Evolutionary conservation across 2,888 invertebrate genomes (phyloP).

Genomic region (Leptarthrus brevirostris): DNA sequence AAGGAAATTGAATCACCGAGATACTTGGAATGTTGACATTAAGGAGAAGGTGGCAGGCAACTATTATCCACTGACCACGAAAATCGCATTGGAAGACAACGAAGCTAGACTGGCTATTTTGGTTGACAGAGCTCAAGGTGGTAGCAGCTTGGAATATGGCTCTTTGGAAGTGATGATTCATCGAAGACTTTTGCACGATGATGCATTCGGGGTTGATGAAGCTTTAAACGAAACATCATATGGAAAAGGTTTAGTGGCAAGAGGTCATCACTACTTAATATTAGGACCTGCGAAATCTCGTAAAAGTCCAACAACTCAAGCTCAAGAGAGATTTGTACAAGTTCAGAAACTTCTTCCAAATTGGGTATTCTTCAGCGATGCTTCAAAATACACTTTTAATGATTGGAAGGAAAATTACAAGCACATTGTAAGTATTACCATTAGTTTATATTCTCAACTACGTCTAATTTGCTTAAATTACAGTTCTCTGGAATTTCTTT

Average conservation of each 20-base stretch:
- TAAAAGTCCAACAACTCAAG: slow-evolving; percentile 58
- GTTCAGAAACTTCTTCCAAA: slow-evolving; percentile 72
- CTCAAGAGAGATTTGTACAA: slow-evolving; percentile 68
- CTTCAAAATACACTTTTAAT: slow-evolving; percentile 68
- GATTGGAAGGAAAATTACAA: slow-evolving; percentile 68
- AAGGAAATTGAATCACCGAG: slow-evolving; percentile 76
- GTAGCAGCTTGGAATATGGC: slow-evolving; percentile 79
- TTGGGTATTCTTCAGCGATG: slow-evolving; percentile 73
- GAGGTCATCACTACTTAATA: slow-evolving; percentile 75
- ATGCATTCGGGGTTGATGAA: slow-evolving; percentile 93
- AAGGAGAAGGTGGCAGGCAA: slow-evolving; percentile 84
- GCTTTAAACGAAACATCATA: slow-evolving; percentile 84
- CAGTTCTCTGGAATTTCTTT: neutral
- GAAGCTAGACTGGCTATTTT: slow-evolving; percentile 66
- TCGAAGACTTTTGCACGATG: slow-evolving; percentile 84
- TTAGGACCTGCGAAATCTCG: slow-evolving; percentile 61
- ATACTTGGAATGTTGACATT: slow-evolving; percentile 78
- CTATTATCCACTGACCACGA: slow-evolving; percentile 92
- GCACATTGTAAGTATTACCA: slow-evolving; percentile 55
- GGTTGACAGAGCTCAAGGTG: slow-evolving; percentile 86
- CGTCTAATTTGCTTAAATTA: neutral
- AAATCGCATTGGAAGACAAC: slow-evolving; percentile 77
- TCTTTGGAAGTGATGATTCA: slow-evolving; percentile 87
- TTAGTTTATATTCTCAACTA: no score
- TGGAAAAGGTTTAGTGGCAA: slow-evolving; percentile 76